phyloP scores from a whole-genome alignment of 1,140 invertebrate genomes.

The Habropoda laboriosa region DNA sequence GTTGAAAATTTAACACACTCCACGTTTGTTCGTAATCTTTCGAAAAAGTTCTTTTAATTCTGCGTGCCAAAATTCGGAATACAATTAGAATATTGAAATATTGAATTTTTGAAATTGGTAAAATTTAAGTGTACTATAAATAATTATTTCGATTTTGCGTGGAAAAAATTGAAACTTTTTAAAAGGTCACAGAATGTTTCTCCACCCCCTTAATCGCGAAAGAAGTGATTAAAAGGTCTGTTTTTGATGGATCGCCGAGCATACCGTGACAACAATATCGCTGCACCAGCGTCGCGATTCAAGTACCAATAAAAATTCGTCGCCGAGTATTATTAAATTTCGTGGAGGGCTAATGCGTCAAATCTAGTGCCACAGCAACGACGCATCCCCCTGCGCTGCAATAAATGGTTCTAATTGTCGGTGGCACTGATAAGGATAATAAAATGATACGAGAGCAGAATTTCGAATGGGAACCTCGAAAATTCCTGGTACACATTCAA shows the following conservation, averaged over 20 bases:
- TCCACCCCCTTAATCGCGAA: background rate
- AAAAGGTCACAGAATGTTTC: background rate
- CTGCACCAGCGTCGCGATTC: background rate
- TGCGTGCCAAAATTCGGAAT: no score
- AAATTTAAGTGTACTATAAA: no score
- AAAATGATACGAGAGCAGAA: conserved; percentile 16
- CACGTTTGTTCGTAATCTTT: no score
- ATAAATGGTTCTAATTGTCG: conserved; percentile 42
- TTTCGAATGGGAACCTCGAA: background rate
- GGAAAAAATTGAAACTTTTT: no score
- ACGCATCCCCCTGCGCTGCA: background rate
- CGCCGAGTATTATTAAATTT: conserved; percentile 53
- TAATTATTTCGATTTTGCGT: no score
- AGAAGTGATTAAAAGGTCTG: background rate
- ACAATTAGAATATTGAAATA: no score
- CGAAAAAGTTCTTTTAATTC: no score
- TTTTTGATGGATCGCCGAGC: background rate
- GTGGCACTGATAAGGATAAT: conserved; percentile 38
- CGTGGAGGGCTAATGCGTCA: conserved; percentile 36
- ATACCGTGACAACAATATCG: conserved; percentile 14
- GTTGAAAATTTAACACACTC: no score
- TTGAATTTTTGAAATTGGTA: no score
- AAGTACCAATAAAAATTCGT: conserved; percentile 52
- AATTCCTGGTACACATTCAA: background rate
- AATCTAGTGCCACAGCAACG: conserved; percentile 24